A percentile compares a stretch with the other conserved stretches of the same genome.
Evolutionary conservation across 1,140 invertebrate species (phyloP).

Genomic region (Mylabris phalerata): DNA sequence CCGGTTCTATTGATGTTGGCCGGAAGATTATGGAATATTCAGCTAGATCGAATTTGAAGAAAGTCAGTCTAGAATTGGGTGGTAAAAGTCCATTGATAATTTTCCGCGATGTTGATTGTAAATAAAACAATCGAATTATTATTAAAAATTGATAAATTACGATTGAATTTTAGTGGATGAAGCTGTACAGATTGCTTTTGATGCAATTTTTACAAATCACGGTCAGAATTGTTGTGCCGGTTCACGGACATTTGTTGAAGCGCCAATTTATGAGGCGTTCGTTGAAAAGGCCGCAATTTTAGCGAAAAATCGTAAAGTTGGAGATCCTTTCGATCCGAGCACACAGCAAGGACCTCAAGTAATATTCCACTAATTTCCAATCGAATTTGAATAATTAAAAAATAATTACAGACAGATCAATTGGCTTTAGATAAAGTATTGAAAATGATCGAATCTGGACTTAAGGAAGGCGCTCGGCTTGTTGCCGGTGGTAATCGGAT

Average conservation of each 20-base stretch:
- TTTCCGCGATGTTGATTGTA: slow-evolving; percentile 65
- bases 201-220: slow-evolving; percentile 78
- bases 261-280: slow-evolving; percentile 82
- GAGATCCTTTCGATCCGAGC: slow-evolving; percentile 67
- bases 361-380: neutral
- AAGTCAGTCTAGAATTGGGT: slow-evolving; percentile 81
- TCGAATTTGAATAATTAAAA: neutral
- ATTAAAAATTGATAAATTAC: neutral
- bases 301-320: slow-evolving; percentile 65
- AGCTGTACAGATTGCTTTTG: slow-evolving; percentile 70
- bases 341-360: slow-evolving; percentile 79
- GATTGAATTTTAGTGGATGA: slow-evolving; percentile 50
- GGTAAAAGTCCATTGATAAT: slow-evolving; percentile 85
- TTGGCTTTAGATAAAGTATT: slow-evolving; percentile 73
- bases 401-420: slow-evolving; percentile 54
- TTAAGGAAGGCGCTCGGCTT: slow-evolving; percentile 73
- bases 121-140: neutral
- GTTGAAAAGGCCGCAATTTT: slow-evolving; percentile 62
- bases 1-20: slow-evolving; percentile 76
- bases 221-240: slow-evolving; percentile 90
- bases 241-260: slow-evolving; percentile 84
- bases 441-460: slow-evolving; percentile 66
- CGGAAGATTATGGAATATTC: slow-evolving; percentile 67
- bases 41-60: slow-evolving; percentile 72
- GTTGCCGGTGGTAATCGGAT: slow-evolving; percentile 63